Conservation (phyloP, 2,113 vertebrate genomes). For the Bettongia penicillata region DNA sequence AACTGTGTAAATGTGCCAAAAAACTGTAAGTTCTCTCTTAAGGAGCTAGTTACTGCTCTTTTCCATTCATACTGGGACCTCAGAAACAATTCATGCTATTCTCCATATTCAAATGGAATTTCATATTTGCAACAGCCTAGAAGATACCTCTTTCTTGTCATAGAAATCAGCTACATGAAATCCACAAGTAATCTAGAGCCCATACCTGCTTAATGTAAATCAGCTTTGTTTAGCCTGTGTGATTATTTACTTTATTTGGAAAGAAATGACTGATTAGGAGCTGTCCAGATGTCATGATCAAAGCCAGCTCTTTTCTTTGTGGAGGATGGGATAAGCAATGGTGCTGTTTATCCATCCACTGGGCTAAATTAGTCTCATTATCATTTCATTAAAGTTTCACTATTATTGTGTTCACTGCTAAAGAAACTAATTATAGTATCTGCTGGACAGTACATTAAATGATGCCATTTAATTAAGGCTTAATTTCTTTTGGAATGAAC, state of each 20-base stretch:
- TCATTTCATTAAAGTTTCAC: conserved; percentile 68
- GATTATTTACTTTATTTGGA: conserved; percentile 63
- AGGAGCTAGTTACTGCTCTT: conserved; percentile 61
- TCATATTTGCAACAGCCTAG: conserved; percentile 52
- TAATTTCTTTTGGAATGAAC: conserved; percentile 78
- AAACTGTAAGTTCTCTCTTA: conserved; percentile 75
- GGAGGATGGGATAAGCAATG: conserved; percentile 1
- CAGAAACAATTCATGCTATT: conserved; percentile 56
- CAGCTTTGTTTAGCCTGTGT: conserved; percentile 48
- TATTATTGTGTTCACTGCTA: conserved; percentile 55
- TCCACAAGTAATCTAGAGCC: not conserved
- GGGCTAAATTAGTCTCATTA: conserved; percentile 77
- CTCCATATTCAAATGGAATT: conserved; percentile 44
- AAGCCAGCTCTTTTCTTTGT: conserved; percentile 31
- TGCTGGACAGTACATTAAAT: conserved; percentile 77
- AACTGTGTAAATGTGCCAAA: conserved; percentile 55
- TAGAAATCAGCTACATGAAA: conserved; percentile 37
- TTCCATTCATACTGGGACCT: conserved; percentile 50
- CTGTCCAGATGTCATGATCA: conserved; percentile 3
- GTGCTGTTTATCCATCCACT: conserved; percentile 61
- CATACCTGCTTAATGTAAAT: conserved; percentile 51
- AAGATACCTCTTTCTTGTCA: conserved; percentile 33
- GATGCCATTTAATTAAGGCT: conserved; percentile 81
- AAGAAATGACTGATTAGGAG: conserved; percentile 45
- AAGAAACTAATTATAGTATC: conserved; percentile 79